Evolutionary conservation across 2,113 vertebrate genomes (phyloP).

Genomic region (Cryptomyrus ogoouensis): DNA sequence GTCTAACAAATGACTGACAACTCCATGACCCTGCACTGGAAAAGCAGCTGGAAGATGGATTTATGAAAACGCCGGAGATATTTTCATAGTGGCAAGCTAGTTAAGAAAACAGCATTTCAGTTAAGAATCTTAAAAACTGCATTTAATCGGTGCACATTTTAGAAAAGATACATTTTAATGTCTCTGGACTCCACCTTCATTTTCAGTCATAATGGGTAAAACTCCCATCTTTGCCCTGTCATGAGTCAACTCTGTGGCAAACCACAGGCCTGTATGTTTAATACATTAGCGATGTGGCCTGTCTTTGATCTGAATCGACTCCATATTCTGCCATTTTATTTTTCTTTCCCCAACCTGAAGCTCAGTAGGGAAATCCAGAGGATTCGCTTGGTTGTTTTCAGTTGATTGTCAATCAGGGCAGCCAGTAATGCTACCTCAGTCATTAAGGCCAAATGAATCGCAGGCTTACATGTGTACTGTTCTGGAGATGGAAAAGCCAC

Average conservation of each 20-base stretch:
- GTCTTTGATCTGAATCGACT: background rate
- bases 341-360: background rate
- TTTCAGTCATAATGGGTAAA: constrained; percentile 53
- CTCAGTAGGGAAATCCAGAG: background rate
- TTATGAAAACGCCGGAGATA: background rate
- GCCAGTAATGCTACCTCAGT: background rate
- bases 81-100: constrained; percentile 38
- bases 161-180: constrained; percentile 31
- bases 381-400: background rate
- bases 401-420: background rate
- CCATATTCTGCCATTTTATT: constrained; percentile 7
- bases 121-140: constrained; percentile 18
- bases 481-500: background rate
- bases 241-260: constrained; percentile 47
- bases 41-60: background rate
- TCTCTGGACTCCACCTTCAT: constrained; percentile 51
- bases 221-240: constrained; percentile 55
- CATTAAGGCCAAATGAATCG: background rate
- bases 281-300: constrained; percentile 56
- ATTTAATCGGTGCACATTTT: background rate
- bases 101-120: constrained; percentile 42
- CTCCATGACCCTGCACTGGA: background rate
- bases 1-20: background rate
- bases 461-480: constrained; percentile 13
- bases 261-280: constrained; percentile 71